These are phyloP conservation scores for Aleiodes alternator DNA, from an alignment of 2,888 invertebrate species.

Conservation along the genomic window DNA sequence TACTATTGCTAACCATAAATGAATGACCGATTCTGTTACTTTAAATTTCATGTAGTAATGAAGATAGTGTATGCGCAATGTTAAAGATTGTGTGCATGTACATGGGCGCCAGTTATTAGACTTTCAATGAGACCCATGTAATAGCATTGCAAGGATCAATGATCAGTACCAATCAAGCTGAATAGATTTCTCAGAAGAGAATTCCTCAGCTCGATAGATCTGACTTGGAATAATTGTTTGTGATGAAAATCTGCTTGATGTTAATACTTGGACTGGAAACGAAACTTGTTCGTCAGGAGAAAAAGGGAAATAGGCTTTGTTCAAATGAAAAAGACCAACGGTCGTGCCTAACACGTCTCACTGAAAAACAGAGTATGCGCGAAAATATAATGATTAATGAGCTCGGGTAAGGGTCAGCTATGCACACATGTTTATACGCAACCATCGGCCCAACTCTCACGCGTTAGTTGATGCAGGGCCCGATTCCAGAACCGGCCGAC, in stretches of 20 bases:
- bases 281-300: not conserved
- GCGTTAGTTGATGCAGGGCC: constrained; percentile 57
- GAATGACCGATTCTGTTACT: constrained; percentile 66
- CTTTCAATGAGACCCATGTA: not conserved
- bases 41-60: not conserved
- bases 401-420: constrained; percentile 45
- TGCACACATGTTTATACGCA: constrained; percentile 33
- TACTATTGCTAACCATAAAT: constrained; percentile 68
- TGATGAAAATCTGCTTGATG: not conserved
- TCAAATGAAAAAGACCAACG: constrained; percentile 39
- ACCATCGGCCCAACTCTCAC: constrained; percentile 42
- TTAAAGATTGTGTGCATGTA: not conserved
- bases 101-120: constrained; percentile 18
- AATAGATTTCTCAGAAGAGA: not conserved
- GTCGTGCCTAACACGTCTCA: constrained; percentile 30
- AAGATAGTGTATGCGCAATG: constrained; percentile 3
- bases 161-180: not conserved
- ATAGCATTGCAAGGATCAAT: constrained; percentile 3
- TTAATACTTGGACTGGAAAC: not conserved
- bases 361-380: constrained; percentile 24
- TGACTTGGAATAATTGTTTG: not conserved
- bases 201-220: not conserved
- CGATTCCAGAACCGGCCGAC: constrained; percentile 65
- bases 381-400: constrained; percentile 49
- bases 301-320: not conserved